Evolutionary conservation across 2,797 vertebrate genomes (phyloP), one percentile per base, ranked within the genome.

Genomic region (Austrolebias charrua): DNA sequence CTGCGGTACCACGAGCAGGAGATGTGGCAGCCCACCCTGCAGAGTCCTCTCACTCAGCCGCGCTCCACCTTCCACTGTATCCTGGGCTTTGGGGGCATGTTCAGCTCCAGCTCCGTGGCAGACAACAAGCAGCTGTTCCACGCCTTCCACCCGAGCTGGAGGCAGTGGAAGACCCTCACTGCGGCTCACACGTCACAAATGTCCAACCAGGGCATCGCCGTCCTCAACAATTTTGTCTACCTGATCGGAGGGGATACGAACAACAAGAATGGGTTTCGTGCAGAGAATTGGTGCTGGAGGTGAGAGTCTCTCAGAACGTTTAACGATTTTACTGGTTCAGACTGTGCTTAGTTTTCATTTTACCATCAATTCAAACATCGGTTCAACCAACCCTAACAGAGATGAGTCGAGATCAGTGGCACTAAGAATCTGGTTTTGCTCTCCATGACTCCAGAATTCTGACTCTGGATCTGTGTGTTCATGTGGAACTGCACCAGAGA

Each of bases 131-230:
- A 95, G 78, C 87, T 95, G 77, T 91, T 94, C 54, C 95, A 96
- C 83, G 94, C 95, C 67, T 93, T 95, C 82, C 95, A 96, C 82
- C 95, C 96, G 0, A 82, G 93, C 74, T 89, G 95, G 89, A 91
- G 89, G 2, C 93, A 97, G 74, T 99, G 98, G 98, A 93, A 92
- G 78, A 94, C 92, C 40, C 94, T 99, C 18, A 86, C 88, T 0
- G 92, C 94, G 13, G 88, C 95, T 8, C 82, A 93, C 50, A 88
- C 92, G 0, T 95, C 96, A 29, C 92, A 94, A 16, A 98, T 99
- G 98, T 99, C 97, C 80, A 99, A 99, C 87, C 98, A 99, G 86
- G 98, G 98, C 71, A 92, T 99, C 15, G 97, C 95, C 0, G 94
- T 99, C 70, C 93, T 98, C 80, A 95, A 96, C 90, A 95, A 98